Conservation (phyloP, 1,140 invertebrate genomes). For the Lasioglossum albipes region DNA sequence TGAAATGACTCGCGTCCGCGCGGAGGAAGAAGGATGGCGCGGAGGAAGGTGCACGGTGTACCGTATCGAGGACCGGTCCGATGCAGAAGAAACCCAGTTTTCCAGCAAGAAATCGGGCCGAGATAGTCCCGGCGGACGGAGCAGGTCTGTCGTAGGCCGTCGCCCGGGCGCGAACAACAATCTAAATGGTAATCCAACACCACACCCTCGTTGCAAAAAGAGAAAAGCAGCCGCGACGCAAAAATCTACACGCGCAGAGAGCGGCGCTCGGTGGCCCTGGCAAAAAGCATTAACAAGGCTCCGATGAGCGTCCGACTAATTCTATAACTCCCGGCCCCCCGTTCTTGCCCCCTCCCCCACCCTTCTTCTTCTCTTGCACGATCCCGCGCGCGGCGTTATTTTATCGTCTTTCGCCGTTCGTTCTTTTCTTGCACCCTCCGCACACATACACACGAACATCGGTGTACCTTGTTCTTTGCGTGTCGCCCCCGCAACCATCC, state of each 20-base stretch:
- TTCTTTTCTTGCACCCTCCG: neutral
- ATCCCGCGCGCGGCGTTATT: neutral
- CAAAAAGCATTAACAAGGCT: conserved; percentile 76
- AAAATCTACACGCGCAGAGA: conserved; percentile 39
- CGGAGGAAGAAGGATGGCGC: no score
- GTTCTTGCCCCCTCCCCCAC: neutral
- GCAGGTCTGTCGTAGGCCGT: conserved; percentile 39
- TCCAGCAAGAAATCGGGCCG: neutral
- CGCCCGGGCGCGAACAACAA: conserved; percentile 65
- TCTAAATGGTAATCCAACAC: conserved; percentile 79
- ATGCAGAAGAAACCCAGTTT: neutral
- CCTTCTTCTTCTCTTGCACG: neutral
- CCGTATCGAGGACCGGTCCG: neutral
- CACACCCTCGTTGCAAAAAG: conserved; percentile 75
- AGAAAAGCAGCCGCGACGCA: conserved; percentile 55
- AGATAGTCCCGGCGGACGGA: neutral
- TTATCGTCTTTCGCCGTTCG: conserved; percentile 18
- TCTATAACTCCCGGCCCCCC: conserved; percentile 45
- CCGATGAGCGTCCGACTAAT: conserved; percentile 57
- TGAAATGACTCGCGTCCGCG: no score
- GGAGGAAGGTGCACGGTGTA: no score
- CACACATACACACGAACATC: no score
- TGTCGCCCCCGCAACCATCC: neutral
- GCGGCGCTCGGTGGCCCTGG: neutral
- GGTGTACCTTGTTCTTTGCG: neutral